Percentiles rank a stretch among this genome's conserved stretches.
Conservation (phyloP, 2,888 invertebrate species). For the Ophion ellenae region DNA sequence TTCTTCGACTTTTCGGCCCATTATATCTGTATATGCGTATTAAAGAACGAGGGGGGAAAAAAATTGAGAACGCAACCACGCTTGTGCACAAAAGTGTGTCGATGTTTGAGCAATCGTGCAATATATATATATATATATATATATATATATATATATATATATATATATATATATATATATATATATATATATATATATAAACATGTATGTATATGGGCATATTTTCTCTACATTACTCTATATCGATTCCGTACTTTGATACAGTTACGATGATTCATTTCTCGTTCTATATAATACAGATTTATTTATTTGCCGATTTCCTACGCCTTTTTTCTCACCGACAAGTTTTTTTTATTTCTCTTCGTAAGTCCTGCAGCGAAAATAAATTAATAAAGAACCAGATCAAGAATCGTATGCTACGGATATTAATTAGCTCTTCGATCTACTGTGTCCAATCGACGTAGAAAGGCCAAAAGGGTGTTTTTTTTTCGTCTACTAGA, state of each 20-base stretch:
- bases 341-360: constrained; percentile 16
- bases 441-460: too few species aligned
- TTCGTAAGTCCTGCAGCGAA: constrained; percentile 15
- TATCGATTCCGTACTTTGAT: constrained; percentile 48
- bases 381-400: constrained; percentile 24
- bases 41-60: constrained; percentile 12
- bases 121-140: neutral
- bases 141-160: too few species aligned
- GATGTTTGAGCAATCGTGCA: constrained; percentile 56
- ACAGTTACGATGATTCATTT: constrained; percentile 58
- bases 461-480: too few species aligned
- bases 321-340: neutral
- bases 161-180: neutral
- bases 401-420: neutral
- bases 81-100: constrained; percentile 65
- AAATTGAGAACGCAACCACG: constrained; percentile 32
- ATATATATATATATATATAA: constrained; percentile 10
- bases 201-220: neutral
- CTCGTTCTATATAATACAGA: constrained; percentile 7
- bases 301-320: constrained; percentile 23
- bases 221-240: constrained; percentile 32
- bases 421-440: too few species aligned
- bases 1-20: constrained; percentile 24
- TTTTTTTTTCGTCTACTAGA: too few species aligned
- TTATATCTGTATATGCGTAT: constrained; percentile 37